Percentiles rank a stretch among this genome's conserved stretches.
These are phyloP conservation scores for Podabrus alpinus DNA, from an alignment of 2,888 invertebrate species.

Conservation along the genomic window DNA sequence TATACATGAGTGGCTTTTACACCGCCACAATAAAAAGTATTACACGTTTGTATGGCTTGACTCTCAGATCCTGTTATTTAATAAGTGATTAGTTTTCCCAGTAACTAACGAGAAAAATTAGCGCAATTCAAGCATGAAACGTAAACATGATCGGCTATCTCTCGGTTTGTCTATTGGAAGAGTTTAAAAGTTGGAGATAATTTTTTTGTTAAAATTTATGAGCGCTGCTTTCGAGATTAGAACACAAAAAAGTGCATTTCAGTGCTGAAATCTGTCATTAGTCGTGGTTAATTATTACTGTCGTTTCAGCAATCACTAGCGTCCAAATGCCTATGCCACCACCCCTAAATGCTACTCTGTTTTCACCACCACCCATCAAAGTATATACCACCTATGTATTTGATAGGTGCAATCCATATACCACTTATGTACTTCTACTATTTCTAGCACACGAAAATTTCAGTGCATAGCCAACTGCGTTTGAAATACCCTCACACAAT, in stretches of 20 bases:
- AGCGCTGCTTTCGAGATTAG: not conserved
- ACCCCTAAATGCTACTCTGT: conserved; percentile 30
- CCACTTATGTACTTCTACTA: conserved; percentile 39
- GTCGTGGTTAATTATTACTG: conserved; percentile 26
- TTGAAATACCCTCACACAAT: conserved; percentile 52
- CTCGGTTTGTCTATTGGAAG: not conserved
- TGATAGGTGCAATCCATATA: conserved; percentile 28
- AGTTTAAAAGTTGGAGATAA: not conserved
- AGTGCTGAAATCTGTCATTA: conserved; percentile 20
- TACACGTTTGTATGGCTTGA: not conserved
- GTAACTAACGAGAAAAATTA: not conserved
- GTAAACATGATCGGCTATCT: not conserved
- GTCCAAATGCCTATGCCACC: conserved; percentile 27
- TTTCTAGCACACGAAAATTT: conserved; percentile 49
- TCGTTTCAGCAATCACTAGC: conserved; percentile 22
- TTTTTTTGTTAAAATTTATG: not conserved
- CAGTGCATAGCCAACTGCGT: conserved; percentile 58
- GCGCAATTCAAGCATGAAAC: not conserved
- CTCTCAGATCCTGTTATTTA: not conserved
- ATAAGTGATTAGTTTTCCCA: not conserved
- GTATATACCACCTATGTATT: conserved; percentile 22
- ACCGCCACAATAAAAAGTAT: not conserved
- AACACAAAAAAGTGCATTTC: not conserved
- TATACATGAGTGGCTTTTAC: not conserved
- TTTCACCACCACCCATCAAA: conserved; percentile 28